Evolutionary conservation across 2,113 vertebrate genomes (phyloP), one percentile per base, ranked within the genome.

Genomic region (Myotis lucifugus): DNA sequence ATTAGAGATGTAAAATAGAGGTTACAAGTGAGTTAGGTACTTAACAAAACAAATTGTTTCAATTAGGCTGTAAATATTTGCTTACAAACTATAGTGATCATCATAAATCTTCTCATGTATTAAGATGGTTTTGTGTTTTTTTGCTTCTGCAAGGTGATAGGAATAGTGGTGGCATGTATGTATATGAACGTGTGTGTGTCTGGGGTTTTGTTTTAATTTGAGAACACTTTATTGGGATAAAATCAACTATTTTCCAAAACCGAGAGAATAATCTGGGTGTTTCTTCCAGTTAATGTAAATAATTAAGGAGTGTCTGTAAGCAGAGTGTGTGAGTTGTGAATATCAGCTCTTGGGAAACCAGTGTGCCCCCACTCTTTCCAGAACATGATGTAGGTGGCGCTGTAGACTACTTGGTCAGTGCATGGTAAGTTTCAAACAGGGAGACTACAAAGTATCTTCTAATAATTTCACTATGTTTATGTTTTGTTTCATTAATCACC

Each of bases 341-440:
- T 9, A 7, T 73, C 6, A 14, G 25, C 23, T 66, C 1, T 18
- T 40, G 25, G 25, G 21, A 3, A 5, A 11, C 8, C 0, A 2
- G 0, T 6, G 1, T n/a, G 18, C 3, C 3, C 6, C 12, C 17
- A 6, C 0, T 5, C 2, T 69, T 92, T 23, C 40, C 61, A 2
- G 7, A 1, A 54, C 5, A 50, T 4, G 29, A 0, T n/a, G 15
- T 32, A 46, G 1, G 5, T 27, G 3, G 6, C 5, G 23, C 11
- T 88, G n/a, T 25, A 52, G 48, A 2, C 11, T 32, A 17, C 8
- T 69, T 34, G 0, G 8, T 52, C 42, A n/a, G 7, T 52, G 10
- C 25, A 50, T 6, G 66, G 10, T 29, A 32, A 18, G 3, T 3
- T 88, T 74, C 61, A 69, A 87, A 17, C 6, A 54, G 21, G 1